Evolutionary conservation across 2,113 vertebrate genomes (phyloP).

Genomic region (Psammodynastes pulverulentus): DNA sequence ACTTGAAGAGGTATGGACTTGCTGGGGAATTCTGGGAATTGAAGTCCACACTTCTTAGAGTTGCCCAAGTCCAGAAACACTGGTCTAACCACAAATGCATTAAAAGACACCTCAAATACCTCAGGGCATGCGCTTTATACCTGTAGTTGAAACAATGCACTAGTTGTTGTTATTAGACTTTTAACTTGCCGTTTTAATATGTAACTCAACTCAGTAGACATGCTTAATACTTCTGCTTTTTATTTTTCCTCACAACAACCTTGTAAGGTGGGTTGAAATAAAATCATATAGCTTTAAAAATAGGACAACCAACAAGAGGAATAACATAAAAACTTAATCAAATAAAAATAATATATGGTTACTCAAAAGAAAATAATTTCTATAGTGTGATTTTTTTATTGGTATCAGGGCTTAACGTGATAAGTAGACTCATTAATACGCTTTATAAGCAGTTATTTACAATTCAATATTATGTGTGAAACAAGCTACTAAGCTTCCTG

Average conservation of each 20-base stretch:
- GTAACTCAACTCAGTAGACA: not conserved
- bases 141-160: not conserved
- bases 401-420: not conserved
- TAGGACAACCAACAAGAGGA: not conserved
- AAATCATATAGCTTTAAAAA: not conserved
- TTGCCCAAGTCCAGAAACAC: not conserved
- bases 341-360: not conserved
- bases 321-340: not conserved
- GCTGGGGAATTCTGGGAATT: not conserved
- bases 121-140: not conserved
- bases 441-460: not conserved
- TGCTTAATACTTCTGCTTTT: not conserved
- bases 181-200: not conserved
- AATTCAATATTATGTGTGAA: not conserved
- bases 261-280: not conserved
- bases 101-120: not conserved
- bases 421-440: not conserved
- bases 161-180: not conserved
- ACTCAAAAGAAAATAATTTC: not conserved
- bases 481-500: not conserved
- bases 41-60: not conserved
- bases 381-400: not conserved
- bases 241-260: not conserved
- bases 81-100: not conserved
- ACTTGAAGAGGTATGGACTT: too few relatives aligned